Conservation (phyloP, 2,113 vertebrate genomes). For the Rhinichthys klamathensis region DNA sequence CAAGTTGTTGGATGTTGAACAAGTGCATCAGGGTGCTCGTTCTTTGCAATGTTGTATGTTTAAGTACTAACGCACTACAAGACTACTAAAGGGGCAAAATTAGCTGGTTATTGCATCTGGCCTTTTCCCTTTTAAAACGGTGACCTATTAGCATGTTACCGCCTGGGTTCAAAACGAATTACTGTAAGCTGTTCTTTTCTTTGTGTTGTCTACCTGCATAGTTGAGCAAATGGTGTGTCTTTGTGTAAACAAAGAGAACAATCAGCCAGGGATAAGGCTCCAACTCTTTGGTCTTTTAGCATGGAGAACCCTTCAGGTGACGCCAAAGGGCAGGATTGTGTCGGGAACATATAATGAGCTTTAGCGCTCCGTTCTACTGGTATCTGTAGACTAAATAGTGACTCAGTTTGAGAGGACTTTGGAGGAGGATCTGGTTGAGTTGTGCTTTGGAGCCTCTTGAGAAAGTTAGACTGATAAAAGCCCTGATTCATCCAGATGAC, state of each 20-base stretch:
- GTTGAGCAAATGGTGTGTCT: not conserved
- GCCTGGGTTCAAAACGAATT: not conserved
- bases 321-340: not conserved
- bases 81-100: not conserved
- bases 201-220: not conserved
- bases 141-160: not conserved
- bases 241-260: not conserved
- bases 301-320: conserved; percentile 8
- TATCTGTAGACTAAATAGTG: conserved; percentile 25
- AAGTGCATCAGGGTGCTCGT: not conserved
- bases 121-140: not conserved
- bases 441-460: not conserved
- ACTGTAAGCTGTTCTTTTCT: not conserved
- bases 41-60: not conserved
- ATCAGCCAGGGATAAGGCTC: not conserved
- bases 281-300: not conserved
- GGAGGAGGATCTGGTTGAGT: conserved; percentile 22
- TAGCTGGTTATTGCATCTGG: not conserved
- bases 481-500: conserved; percentile 35
- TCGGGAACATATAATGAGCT: not conserved
- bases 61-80: not conserved
- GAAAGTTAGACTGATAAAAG: conserved; percentile 28
- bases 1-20: too few relatives aligned
- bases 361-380: not conserved
- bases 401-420: conserved; percentile 1